These are phyloP conservation scores for Neotoxoptera formosana DNA, from an alignment of 1,140 invertebrate genomes.

Conservation along the genomic window DNA sequence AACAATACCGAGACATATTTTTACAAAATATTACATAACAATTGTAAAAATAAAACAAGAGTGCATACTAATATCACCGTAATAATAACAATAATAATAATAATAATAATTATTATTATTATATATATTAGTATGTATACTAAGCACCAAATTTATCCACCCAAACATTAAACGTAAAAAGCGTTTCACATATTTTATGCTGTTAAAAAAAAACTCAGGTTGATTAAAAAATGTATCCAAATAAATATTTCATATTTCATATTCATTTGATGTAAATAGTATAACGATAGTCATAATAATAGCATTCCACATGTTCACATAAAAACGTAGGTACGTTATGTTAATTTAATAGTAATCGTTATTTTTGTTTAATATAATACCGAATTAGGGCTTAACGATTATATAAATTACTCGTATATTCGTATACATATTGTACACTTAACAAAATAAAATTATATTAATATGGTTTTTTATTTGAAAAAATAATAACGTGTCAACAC, in stretches of 20 bases:
- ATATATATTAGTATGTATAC: background rate
- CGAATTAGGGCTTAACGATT: background rate
- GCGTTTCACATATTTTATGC: background rate
- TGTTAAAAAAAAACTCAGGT: background rate
- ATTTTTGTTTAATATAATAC: background rate
- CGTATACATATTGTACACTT: background rate
- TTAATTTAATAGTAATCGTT: background rate
- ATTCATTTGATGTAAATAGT: background rate
- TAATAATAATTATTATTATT: too few relatives aligned
- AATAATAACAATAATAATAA: background rate
- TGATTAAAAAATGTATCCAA: background rate
- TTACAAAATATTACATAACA: background rate
- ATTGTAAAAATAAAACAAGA: background rate
- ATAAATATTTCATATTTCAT: background rate
- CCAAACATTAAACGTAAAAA: background rate
- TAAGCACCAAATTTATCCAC: background rate
- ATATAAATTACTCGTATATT: background rate
- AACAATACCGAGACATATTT: conserved; percentile 46
- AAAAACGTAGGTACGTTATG: background rate
- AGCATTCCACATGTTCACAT: background rate
- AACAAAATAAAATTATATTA: background rate
- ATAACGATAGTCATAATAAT: background rate
- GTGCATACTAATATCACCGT: background rate
- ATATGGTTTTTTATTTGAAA: background rate
- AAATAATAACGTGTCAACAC: background rate